Base-by-base conservation (phyloP, 2,797 vertebrate species). In the Sitta carolinensis region DNA sequence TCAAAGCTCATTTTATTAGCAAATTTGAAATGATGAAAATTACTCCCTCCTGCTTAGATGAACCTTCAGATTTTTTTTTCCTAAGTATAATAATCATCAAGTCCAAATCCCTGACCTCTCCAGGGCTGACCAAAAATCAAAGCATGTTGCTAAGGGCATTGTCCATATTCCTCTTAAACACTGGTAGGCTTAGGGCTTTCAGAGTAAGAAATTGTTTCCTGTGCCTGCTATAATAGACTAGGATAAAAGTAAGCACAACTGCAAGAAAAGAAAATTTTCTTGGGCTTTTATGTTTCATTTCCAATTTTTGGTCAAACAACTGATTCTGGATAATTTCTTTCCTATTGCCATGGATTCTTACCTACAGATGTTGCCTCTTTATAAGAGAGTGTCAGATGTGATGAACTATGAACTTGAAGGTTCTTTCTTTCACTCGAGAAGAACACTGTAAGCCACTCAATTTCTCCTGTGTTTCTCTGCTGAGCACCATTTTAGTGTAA, bases 331-430 rank as follows among this genome's bases (percentile, higher is more conserved):
- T 77, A 72, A 83, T 74, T 80, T 59, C 50, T 83, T 93, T 70
- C 34, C 22, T 89, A 67, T 47, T 19, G 10, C 48, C 25, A 78
- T 43, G 34, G 36, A 75, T 72, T 34, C 26, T 38, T 75, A 58
- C 67, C 51, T 62, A 54, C n/a, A 83, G 69, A 51, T 66, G 43
- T 86, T 95, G 5, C 22, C 27, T 75, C 58, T 75, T 6, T 38
- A 32, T 58, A 78, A 73, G 29, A 64, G 14, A 61, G 11, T 90
- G 73, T 86, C 84, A 95, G 55, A 68, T 55, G 34, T 1, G 2
- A 84, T 81, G 88, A 88, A 84, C 36, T 55, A 84, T 81, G 88
- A 88, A 84, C 36, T 55, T 93, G 58, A 90, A 54, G 66, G 54
- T 51, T n/a, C 54, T 87, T 87, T 67, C 57, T 68, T 74, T 84